Percentiles rank a stretch among this genome's conserved stretches.
These are phyloP conservation scores for Apotomis betuletana DNA, from an alignment of 2,888 invertebrate species.

Conservation along the genomic window DNA sequence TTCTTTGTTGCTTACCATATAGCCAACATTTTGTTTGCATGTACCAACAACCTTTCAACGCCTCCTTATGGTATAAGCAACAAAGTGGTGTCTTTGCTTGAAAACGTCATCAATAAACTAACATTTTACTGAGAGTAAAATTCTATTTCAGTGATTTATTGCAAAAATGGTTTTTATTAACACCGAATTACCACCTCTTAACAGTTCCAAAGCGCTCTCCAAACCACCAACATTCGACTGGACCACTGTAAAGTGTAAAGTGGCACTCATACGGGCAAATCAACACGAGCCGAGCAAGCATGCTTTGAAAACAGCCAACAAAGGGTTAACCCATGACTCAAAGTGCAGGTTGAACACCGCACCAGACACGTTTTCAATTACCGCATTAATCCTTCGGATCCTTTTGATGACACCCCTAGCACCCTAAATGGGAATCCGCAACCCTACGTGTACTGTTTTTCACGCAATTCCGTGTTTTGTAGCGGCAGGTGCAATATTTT, in stretches of 20 bases:
- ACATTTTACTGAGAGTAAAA: too few relatives aligned
- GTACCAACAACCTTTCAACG: too few relatives aligned
- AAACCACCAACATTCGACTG: slow-evolving; percentile 1
- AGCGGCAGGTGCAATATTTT: not conserved
- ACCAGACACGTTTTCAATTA: slow-evolving; percentile 57
- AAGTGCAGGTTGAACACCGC: slow-evolving; percentile 45
- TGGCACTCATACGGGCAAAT: slow-evolving; percentile 2
- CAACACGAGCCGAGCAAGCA: slow-evolving; percentile 24
- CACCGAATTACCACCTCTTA: too few relatives aligned
- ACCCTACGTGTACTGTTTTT: slow-evolving; percentile 17
- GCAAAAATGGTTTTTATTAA: too few relatives aligned
- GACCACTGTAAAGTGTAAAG: not conserved
- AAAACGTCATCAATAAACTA: too few relatives aligned
- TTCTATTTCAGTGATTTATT: too few relatives aligned
- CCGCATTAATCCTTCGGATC: slow-evolving; percentile 47
- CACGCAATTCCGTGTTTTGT: slow-evolving; percentile 8
- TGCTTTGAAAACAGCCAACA: slow-evolving; percentile 22
- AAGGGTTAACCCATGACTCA: slow-evolving; percentile 37
- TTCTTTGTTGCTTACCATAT: too few relatives aligned
- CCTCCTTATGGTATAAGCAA: too few relatives aligned
- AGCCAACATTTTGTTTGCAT: too few relatives aligned
- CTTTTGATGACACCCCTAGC: slow-evolving; percentile 38
- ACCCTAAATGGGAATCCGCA: slow-evolving; percentile 29
- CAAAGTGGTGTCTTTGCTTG: too few relatives aligned
- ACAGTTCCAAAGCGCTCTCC: not conserved